Base-by-base conservation (phyloP, 2,797 vertebrate genomes). In the Ctenopoma kingsleyae region DNA sequence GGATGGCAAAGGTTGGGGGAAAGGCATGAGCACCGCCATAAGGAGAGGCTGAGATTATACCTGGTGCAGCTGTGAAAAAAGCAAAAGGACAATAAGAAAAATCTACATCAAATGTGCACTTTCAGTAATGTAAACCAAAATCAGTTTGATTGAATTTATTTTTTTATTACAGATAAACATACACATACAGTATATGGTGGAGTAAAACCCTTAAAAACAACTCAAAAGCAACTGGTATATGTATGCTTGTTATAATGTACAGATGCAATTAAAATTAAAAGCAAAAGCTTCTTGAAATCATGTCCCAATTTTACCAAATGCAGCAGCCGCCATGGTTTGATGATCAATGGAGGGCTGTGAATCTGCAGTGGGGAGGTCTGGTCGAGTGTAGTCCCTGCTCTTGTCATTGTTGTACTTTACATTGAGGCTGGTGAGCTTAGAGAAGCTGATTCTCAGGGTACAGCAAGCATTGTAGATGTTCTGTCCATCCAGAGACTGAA, bases 381-480 rank as follows among this genome's bases (percentile, higher is more conserved):
- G 98, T 2, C 98, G 93, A 0, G 98, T 99, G 76, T 98, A 99
- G 74, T 99, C 98, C 1, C 98, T 90, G 90, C 97, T 99, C 90
- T 99, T 99, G 56, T 99, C 98, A 0, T 99, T 99, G 78, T 99
- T 99, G 88, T 99, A 99, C 55, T 99, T 99, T 0, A 99, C 98
- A 4, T 99, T 99, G 71, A 99, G 96, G 84, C 96, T 99, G 1
- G 97, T 99, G 73, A 99, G 97, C 84, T 99, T 99, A 36, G 97
- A 99, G 88, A 99, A 99, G 83, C 97, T 97, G 17, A 99, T 98
- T 82, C 97, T 96, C 85, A 99, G 93, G 0, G 98, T 99, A 71
- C 98, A 99, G 87, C 98, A 99, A 63, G 97, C 98, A 0, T 99
- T 99, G 93, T 99, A 99, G 91, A 99, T 99, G 85, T 99, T 99